Percentiles rank a stretch among this genome's conserved stretches.
These are phyloP conservation scores for Notodonta ziczac DNA, from an alignment of 2,888 invertebrate genomes.

Conservation along the genomic window DNA sequence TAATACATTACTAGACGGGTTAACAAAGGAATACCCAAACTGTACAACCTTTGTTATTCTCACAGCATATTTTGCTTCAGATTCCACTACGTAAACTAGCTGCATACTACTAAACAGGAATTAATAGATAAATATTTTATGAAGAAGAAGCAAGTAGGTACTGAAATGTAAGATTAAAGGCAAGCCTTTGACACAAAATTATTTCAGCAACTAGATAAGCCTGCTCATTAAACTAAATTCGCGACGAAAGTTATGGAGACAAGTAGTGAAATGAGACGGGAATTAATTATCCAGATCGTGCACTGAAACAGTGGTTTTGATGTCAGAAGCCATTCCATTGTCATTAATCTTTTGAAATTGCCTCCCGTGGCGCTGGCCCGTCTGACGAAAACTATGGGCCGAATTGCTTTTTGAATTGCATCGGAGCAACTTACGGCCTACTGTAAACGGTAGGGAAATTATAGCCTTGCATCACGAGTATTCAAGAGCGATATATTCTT, in stretches of 20 bases:
- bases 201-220: constrained; percentile 14
- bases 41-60: not conserved
- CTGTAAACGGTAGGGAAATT: constrained; percentile 10
- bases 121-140: constrained; percentile 1
- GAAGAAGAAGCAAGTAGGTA: not conserved
- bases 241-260: constrained; percentile 15
- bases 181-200: not conserved
- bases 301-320: constrained; percentile 44
- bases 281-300: constrained; percentile 34
- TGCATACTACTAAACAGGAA: not conserved
- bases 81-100: not conserved
- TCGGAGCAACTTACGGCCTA: constrained; percentile 29
- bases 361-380: constrained; percentile 24
- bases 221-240: constrained; percentile 9
- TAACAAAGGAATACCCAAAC: not conserved
- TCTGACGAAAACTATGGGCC: constrained; percentile 36
- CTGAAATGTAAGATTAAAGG: not conserved
- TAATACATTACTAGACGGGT: not conserved
- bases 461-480: constrained; percentile 5
- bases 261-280: constrained; percentile 24
- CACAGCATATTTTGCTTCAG: not conserved
- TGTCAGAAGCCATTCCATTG: constrained; percentile 43
- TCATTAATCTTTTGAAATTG: constrained; percentile 53
- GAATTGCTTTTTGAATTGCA: constrained; percentile 54
- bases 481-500: not conserved